Evolutionary conservation across 2,888 invertebrate species (phyloP).

Genomic region (Orchesella flavescens): DNA sequence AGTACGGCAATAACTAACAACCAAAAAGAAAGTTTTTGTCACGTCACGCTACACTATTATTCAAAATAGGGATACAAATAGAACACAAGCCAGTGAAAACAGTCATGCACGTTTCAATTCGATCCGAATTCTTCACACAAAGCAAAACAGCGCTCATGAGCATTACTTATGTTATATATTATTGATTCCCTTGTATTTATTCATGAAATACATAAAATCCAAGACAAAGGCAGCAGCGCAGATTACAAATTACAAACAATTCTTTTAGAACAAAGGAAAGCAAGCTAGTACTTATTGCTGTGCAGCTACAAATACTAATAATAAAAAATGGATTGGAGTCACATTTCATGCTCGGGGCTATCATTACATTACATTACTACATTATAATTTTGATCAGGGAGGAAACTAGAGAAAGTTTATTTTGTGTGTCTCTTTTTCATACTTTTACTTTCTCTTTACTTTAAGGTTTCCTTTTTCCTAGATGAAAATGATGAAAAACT

Average conservation of each 20-base stretch:
- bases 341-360: neutral
- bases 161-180: neutral
- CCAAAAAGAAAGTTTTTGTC: conserved; percentile 35
- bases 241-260: neutral
- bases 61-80: conserved; percentile 4
- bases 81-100: neutral
- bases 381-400: conserved; percentile 14
- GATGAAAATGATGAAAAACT: conserved; percentile 5
- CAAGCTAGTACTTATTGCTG: too few relatives aligned
- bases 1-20: too few relatives aligned
- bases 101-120: neutral
- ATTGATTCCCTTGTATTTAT: conserved; percentile 43
- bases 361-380: conserved; percentile 14
- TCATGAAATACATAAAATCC: neutral
- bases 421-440: neutral
- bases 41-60: conserved; percentile 22
- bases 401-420: neutral
- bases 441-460: neutral
- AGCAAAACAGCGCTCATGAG: too few relatives aligned
- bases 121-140: neutral
- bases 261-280: neutral
- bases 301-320: neutral
- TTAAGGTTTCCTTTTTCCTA: neutral
- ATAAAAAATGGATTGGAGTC: conserved; percentile 6
- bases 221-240: neutral